Base-by-base conservation (phyloP, 1,140 invertebrate genomes). In the Zaprionus ghesquierei region DNA sequence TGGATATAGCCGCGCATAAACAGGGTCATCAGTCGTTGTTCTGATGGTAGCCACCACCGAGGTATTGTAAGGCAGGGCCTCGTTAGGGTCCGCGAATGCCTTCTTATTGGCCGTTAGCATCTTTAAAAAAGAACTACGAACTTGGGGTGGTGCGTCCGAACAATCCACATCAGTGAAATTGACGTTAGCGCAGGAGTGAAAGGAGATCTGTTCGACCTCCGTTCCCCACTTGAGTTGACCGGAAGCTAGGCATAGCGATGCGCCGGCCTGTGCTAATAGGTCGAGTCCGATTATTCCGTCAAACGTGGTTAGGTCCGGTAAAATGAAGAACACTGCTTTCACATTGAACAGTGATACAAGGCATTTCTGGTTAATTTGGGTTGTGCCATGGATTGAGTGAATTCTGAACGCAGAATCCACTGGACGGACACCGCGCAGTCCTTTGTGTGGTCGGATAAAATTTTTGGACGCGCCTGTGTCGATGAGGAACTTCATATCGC, bases 391-490 rank as follows among this genome's bases (percentile, higher is more conserved):
- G 12, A 66, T 54, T 12, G 63, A 55, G 3, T 65, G 25, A 5
- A 49, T 38, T 20, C 1, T 35, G 9, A 60, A 60, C 8, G n/a
- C 0, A 2, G 15, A 31, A 1, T 53, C 22, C 6, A 53, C 56
- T 5, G 54, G 31, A 44, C 46, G 18, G 2, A 56, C 56, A 10
- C 10, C 5, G 2, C 2, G 4, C 8, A 13, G 12, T 0, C 38
- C 31, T 25, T 61, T 22, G 23, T 33, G 18, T 15, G 50, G 56
- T 44, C 54, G 51, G 22, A 71, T 71, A 41, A 50, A 71, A 53
- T 71, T 71, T 23, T 60, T 69, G 2, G 66, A 62, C 38, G 49
- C 59, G 13, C 50, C 69, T 9, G 62, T 73, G 56, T 66, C 62
- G 18, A 27, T 27, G 18, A 54, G 18, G 18, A 13, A 35, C 5